These are phyloP conservation scores for Etheostoma cragini DNA, from an alignment of 2,113 vertebrate genomes.

Conservation along the genomic window DNA sequence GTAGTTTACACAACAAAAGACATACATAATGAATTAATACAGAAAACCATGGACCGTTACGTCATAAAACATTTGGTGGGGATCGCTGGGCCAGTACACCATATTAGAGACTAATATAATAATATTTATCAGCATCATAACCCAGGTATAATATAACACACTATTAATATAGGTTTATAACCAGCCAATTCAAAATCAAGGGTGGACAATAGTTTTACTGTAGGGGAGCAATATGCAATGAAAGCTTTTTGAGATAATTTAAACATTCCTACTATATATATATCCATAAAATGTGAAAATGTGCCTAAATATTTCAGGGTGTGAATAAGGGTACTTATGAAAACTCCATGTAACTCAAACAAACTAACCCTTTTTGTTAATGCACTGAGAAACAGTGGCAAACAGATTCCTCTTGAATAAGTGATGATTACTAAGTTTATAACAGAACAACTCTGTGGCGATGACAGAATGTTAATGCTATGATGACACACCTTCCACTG, in stretches of 20 bases:
- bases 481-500: constrained; percentile 58
- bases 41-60: constrained; percentile 47
- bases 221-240: constrained; percentile 63
- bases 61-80: constrained; percentile 42
- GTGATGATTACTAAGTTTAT: constrained; percentile 6
- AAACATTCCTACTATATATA: neutral
- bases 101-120: constrained; percentile 66
- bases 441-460: constrained; percentile 53
- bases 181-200: constrained; percentile 61
- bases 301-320: constrained; percentile 9
- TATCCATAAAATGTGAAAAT: neutral
- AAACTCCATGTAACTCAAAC: constrained; percentile 28
- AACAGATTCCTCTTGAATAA: constrained; percentile 3
- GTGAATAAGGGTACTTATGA: constrained; percentile 10
- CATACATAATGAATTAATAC: constrained; percentile 58
- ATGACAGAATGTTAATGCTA: constrained; percentile 15
- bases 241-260: constrained; percentile 36
- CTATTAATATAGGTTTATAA: constrained; percentile 59
- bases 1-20: constrained; percentile 65
- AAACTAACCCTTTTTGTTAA: constrained; percentile 1
- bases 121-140: constrained; percentile 68
- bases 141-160: constrained; percentile 67
- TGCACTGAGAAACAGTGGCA: constrained; percentile 2
- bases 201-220: constrained; percentile 24
- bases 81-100: constrained; percentile 64